Percentiles rank a stretch among this genome's conserved stretches.
Conservation (phyloP, 2,888 invertebrate species). For the Phortica okadai region DNA sequence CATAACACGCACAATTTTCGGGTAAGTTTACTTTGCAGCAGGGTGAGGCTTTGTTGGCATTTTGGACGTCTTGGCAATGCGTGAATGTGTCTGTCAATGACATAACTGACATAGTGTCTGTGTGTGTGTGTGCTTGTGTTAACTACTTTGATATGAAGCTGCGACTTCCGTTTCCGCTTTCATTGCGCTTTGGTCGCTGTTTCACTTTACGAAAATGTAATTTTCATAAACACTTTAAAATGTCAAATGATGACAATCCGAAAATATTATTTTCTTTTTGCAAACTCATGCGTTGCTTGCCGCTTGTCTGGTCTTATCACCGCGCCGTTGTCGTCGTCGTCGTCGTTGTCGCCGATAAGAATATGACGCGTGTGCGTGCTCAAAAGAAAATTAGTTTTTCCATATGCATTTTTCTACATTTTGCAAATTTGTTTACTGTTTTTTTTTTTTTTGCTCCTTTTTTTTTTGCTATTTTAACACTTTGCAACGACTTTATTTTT, state of each 20-base stretch:
- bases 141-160: background rate
- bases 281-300: background rate
- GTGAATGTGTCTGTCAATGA: constrained; percentile 4
- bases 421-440: too few relatives aligned
- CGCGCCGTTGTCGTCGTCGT: background rate
- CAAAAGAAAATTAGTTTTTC: constrained; percentile 8
- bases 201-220: background rate
- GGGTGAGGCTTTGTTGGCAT: background rate
- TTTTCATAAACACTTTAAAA: constrained; percentile 35
- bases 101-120: constrained; percentile 8
- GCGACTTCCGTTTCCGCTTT: constrained; percentile 15
- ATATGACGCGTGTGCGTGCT: constrained; percentile 5
- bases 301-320: background rate
- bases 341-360: background rate
- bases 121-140: background rate
- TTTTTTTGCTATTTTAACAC: constrained; percentile 17
- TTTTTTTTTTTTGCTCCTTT: too few relatives aligned
- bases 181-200: background rate
- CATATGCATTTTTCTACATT: background rate
- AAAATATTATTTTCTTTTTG: background rate
- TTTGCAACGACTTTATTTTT: background rate
- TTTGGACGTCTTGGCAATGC: background rate
- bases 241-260: constrained; percentile 36
- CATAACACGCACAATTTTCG: background rate
- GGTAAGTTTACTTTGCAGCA: background rate